Conservation (phyloP, 1,140 invertebrate species). For the Conopomorpha cramerella region DNA sequence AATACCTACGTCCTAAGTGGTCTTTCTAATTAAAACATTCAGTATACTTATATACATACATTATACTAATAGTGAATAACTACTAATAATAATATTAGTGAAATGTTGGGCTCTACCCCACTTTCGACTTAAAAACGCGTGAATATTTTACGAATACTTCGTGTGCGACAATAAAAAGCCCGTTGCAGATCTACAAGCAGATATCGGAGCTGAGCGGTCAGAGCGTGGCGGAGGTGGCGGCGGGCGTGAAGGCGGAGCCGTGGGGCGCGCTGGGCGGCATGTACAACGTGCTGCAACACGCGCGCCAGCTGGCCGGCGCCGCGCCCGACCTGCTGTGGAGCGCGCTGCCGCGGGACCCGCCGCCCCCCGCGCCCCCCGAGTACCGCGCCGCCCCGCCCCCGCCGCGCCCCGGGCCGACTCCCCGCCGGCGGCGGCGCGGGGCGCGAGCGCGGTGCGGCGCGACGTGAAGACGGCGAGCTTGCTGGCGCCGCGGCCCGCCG, state of each 20-base stretch:
- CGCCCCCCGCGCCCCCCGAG: constrained; percentile 26
- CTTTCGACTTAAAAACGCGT: too few relatives aligned
- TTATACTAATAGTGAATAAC: not conserved
- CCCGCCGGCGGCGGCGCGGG: constrained; percentile 1
- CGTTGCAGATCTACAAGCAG: constrained; percentile 33
- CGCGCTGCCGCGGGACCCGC: constrained; percentile 17
- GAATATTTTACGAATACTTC: too few relatives aligned
- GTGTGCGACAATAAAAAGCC: too few relatives aligned
- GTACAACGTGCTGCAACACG: constrained; percentile 39
- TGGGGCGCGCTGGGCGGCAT: constrained; percentile 39
- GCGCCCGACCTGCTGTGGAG: constrained; percentile 35
- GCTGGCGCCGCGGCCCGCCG: constrained; percentile 7
- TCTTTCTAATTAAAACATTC: too few relatives aligned
- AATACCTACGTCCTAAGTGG: too few relatives aligned
- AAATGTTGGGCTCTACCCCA: not conserved
- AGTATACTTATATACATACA: not conserved
- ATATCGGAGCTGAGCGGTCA: constrained; percentile 29
- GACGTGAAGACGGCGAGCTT: too few relatives aligned
- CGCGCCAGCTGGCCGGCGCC: constrained; percentile 19
- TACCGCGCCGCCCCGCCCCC: constrained; percentile 16
- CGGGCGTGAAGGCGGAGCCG: constrained; percentile 36
- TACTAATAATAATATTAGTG: not conserved
- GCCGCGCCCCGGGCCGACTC: not conserved
- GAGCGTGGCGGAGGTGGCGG: constrained; percentile 25
- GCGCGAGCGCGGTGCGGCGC: too few relatives aligned